Conservation (phyloP, 2,113 vertebrate genomes). For the Serilophus lunatus region DNA sequence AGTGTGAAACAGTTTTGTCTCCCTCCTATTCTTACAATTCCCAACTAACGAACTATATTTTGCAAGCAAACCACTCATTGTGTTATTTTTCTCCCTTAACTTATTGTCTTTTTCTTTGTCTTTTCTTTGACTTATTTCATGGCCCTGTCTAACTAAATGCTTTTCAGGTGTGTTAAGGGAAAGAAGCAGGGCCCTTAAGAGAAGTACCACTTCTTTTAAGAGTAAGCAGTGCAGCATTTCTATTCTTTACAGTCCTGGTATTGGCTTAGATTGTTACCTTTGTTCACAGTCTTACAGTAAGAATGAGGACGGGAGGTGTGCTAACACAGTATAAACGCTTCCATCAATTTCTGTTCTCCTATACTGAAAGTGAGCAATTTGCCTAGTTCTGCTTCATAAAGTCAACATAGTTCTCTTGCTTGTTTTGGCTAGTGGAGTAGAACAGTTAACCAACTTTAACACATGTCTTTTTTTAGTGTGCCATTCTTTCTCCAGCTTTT, state of each 20-base stretch:
- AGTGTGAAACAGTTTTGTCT: neutral
- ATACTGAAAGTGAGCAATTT: neutral
- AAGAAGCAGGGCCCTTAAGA: neutral
- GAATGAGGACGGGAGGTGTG: neutral
- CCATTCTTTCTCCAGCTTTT: constrained; percentile 82
- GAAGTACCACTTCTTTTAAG: neutral
- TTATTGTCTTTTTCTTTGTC: neutral
- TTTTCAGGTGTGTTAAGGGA: neutral
- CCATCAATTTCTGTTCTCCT: neutral
- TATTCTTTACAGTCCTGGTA: neutral
- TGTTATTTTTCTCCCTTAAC: neutral
- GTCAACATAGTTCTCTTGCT: neutral
- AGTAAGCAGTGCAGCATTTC: neutral
- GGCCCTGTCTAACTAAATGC: neutral
- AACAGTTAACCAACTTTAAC: neutral
- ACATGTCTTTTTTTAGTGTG: constrained; percentile 66
- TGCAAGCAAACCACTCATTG: neutral
- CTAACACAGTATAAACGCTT: neutral
- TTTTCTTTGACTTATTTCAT: neutral
- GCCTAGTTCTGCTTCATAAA: neutral
- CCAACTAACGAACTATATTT: neutral
- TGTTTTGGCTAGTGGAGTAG: neutral
- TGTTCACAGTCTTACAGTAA: neutral
- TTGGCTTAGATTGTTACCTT: neutral
- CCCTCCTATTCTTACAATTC: neutral